phyloP scores from a whole-genome alignment of 1,140 invertebrate species.

The Yoshiicerus persimilis region DNA sequence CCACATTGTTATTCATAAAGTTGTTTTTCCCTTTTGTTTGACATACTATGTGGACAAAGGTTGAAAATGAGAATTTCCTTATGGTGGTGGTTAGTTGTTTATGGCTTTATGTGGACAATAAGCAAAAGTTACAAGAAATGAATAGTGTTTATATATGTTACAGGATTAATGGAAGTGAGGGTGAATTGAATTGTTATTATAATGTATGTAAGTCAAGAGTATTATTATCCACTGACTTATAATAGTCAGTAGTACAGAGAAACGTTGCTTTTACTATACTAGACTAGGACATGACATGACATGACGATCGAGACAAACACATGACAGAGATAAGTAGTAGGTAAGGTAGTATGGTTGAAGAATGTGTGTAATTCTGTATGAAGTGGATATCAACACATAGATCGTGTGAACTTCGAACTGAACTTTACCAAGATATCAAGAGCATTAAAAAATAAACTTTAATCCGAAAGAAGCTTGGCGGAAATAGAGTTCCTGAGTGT shows the following conservation, averaged over 20 bases:
- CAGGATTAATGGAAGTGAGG: neutral
- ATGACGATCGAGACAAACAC: too few relatives aligned
- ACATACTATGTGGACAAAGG: neutral
- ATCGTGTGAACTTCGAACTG: neutral
- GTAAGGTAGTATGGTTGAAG: neutral
- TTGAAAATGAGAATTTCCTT: neutral
- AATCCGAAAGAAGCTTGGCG: neutral
- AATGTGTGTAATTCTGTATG: neutral
- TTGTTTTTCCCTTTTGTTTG: neutral
- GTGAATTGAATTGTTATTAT: neutral
- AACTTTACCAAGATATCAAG: conserved; percentile 16
- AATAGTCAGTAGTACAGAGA: too few relatives aligned
- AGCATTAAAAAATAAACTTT: neutral
- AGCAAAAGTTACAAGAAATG: neutral
- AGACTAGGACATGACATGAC: neutral
- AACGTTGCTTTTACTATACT: neutral
- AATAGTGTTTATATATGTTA: neutral
- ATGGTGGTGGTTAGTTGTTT: neutral
- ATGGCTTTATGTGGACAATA: neutral
- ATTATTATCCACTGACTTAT: neutral
- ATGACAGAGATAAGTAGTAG: neutral
- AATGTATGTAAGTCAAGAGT: neutral
- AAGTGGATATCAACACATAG: neutral
- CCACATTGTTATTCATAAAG: neutral
- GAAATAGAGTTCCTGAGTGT: conserved; percentile 8